Conservation (phyloP, 2,797 vertebrate genomes). For the Okamejei kenojei region DNA sequence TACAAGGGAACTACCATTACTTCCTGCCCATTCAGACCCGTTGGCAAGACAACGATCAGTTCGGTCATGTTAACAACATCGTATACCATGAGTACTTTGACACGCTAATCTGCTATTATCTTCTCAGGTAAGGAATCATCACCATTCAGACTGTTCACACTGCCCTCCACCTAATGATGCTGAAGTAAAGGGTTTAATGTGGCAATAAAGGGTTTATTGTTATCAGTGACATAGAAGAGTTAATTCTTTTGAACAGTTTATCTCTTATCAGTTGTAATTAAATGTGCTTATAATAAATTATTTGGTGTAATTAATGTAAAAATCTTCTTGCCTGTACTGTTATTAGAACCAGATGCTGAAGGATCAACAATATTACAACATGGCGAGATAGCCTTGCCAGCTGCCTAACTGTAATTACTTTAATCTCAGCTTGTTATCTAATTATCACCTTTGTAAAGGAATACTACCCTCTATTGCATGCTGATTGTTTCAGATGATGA, state of each 20-base stretch:
- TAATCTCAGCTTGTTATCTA: constrained; percentile 84
- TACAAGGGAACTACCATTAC: constrained; percentile 30
- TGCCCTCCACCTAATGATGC: constrained; percentile 5
- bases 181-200: constrained; percentile 17
- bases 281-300: constrained; percentile 79
- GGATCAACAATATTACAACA: constrained; percentile 71
- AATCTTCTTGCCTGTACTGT: constrained; percentile 65
- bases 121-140: constrained; percentile 41
- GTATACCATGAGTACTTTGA: constrained; percentile 44
- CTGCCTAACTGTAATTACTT: constrained; percentile 77
- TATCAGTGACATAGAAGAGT: constrained; percentile 59
- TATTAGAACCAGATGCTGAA: constrained; percentile 73
- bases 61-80: constrained; percentile 40
- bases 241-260: constrained; percentile 69
- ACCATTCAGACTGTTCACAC: constrained; percentile 36
- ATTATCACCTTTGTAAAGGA: constrained; percentile 82
- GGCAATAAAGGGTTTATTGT: constrained; percentile 42
- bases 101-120: constrained; percentile 41
- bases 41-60: constrained; percentile 45
- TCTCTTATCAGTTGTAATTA: constrained; percentile 73
- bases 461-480: constrained; percentile 71
- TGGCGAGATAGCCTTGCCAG: constrained; percentile 67
- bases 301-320: constrained; percentile 71
- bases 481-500: constrained; percentile 73
- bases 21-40: constrained; percentile 44